Evolutionary conservation across 2,113 vertebrate genomes (phyloP), one percentile per base, ranked within the genome.

Genomic region (Orthochromis indermauri): DNA sequence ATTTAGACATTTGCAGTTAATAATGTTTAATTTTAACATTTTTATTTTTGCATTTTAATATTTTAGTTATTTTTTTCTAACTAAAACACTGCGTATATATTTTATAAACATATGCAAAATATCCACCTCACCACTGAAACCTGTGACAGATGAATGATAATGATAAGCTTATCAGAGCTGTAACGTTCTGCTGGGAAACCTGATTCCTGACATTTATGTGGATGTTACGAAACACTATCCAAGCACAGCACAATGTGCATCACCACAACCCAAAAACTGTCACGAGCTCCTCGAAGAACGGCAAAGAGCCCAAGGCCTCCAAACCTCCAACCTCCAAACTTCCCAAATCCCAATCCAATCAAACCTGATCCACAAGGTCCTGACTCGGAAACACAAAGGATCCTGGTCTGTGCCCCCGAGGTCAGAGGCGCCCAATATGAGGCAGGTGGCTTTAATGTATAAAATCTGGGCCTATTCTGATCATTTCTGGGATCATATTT

Each of bases 201-300:
- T 4, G 45, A 1, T 6, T 49, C 0, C 73, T 78, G 26, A 78
- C 24, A 31, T 51, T 47, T 49, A 49, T 0, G 42, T 76, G 14
- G 14, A 17, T 45, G 68, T 11, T 17, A 26, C 2, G 7, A 19
- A 0, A 0, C 24, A 12, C 7, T 31, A 28, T 31, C 10, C 42
- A 49, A 5, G 16, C 71, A 31, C 68, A 28, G 2, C 21, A 47
- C 16, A 28, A 12, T 1, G 71, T 10, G 71, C n/a, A 16, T 42
- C 66, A 45, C 71, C 16, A n/a, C 26, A 49, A 8, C 6, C 16
- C 42, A n/a, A 31, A 49, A 19, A 73, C 40, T 73, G 40, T 73
- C 40, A 47, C 0, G 14, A 11, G 68, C 40, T 19, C 40, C 71
- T 47, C 3, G 1, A 76, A 0, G 42, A 76, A 47, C 6, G 3